Base-by-base conservation (phyloP, 1,140 invertebrate genomes). In the Thaumetopoea pityocampa region DNA sequence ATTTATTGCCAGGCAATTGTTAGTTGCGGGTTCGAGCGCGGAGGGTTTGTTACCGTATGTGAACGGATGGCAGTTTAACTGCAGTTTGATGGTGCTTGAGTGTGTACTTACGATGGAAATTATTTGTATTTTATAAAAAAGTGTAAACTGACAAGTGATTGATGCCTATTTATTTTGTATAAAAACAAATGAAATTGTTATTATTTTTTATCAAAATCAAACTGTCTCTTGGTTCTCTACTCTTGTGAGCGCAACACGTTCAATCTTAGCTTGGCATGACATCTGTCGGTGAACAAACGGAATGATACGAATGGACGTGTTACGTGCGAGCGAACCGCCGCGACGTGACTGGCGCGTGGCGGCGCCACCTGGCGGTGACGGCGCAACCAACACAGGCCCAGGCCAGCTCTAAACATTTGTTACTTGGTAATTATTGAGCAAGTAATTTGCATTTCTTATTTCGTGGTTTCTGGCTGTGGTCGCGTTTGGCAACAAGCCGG, bases 41-140 rank as follows among this genome's bases (percentile, higher is more conserved):
- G 62, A 40, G 44, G 22, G 51, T 47, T 38, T 49, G 55, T 16
- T 36, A 53, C 64, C 46, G 49, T 55, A 59, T 33, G 53, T 41
- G 62, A 60, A 51, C 50, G 59, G 44, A 42, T 38, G 58, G 77
- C 74, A 82, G 77, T 82, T 1, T 67, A 63, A 82, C 77, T 82
- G 77, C 77, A 33, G 47, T 50, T 56, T 51, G 54, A 62, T 74
- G 77, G 72, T 78, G 73, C 73, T 81, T 70, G 68, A n/a, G n/a
- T 58, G 48, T 70, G 77, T 82, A 82, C 77, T 82, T 82, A 82
- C 72, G 74, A 69, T 54, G 77, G 71, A 73, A 74, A 69, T 60
- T 60, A 49, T 72, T 65, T 67, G 44, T 72, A 76, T 46, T 58
- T 60, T 50, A 64, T 35, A 49, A 57, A 57, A 64, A 53, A 61